Evolutionary conservation across 2,113 vertebrate species (phyloP).

Genomic region (Petaurus breviceps): DNA sequence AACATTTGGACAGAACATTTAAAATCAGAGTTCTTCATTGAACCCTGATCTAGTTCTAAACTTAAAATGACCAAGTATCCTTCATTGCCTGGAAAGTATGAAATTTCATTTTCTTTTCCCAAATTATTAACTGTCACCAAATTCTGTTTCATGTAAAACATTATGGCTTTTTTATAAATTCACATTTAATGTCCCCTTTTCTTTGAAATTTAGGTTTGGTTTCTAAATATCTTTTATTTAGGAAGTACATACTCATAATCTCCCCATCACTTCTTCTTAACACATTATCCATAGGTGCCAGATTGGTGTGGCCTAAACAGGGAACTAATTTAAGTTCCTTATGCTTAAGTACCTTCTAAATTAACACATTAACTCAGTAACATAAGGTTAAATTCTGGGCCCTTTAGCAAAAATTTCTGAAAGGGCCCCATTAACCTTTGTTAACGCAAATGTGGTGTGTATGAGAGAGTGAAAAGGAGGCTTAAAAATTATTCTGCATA

Average conservation of each 20-base stretch:
- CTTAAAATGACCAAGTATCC: neutral
- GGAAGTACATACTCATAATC: neutral
- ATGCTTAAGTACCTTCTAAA: neutral
- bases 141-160: neutral
- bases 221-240: neutral
- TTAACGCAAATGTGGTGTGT: neutral
- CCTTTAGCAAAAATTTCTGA: neutral
- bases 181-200: neutral
- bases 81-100: neutral
- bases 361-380: neutral
- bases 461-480: neutral
- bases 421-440: neutral
- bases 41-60: neutral
- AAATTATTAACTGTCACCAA: neutral
- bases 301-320: neutral
- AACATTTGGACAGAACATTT: neutral
- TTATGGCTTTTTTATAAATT: neutral
- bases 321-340: slow-evolving; percentile 11
- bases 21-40: neutral
- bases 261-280: neutral
- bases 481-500: neutral
- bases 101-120: neutral
- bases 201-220: neutral
- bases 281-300: neutral
- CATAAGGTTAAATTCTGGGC: neutral